These are phyloP conservation scores for Diarsia brunnea DNA, from an alignment of 2,888 invertebrate genomes.

Conservation along the genomic window DNA sequence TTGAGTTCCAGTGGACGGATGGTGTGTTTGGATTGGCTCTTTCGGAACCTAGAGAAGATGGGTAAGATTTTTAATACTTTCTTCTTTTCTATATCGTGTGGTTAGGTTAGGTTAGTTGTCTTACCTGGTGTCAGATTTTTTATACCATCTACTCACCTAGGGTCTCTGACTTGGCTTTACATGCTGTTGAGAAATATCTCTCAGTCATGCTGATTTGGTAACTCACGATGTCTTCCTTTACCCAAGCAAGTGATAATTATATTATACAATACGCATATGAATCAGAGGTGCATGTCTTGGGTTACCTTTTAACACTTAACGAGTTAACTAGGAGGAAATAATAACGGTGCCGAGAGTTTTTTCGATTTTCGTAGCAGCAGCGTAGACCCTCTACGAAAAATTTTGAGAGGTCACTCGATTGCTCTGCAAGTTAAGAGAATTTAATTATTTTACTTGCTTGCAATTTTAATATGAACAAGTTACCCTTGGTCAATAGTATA, in stretches of 20 bases:
- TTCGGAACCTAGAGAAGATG: constrained; percentile 90
- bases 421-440: background rate
- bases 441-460: background rate
- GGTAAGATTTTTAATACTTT: constrained; percentile 77
- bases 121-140: too few species aligned
- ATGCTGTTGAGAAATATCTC: too few species aligned
- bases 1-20: constrained; percentile 96
- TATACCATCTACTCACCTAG: too few species aligned
- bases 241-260: too few species aligned
- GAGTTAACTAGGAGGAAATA: background rate
- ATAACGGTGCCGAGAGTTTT: background rate
- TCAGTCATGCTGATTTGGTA: too few species aligned
- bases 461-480: background rate
- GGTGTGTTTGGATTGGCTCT: constrained; percentile 95
- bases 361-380: background rate
- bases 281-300: too few species aligned
- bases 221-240: too few species aligned
- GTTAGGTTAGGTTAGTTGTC: too few species aligned
- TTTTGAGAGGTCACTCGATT: constrained; percentile 7
- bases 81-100: too few species aligned
- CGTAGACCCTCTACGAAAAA: constrained; percentile 13
- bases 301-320: too few species aligned
- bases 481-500: constrained; percentile 27
- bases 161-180: too few species aligned
- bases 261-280: too few species aligned